Base-by-base conservation (phyloP, 2,888 invertebrate genomes). In the Halictus quadricinctus region DNA sequence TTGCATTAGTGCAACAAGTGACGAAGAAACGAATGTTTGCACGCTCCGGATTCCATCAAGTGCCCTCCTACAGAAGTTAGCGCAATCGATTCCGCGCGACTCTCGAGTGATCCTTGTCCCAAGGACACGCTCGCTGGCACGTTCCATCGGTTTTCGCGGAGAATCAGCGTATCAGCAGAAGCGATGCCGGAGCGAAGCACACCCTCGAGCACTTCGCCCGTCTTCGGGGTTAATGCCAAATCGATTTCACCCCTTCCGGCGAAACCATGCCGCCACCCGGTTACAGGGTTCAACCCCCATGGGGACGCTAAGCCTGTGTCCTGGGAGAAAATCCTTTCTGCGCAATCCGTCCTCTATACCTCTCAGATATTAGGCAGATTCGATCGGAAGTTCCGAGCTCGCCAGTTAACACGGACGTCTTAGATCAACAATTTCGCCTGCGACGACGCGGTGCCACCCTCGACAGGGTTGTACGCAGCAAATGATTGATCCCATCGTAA, bases 151-250 rank as follows among this genome's bases (percentile, higher is more conserved):
- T 18, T 41, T 41, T 8, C 76, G 50, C 41, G 50, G 41, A 18
- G 29, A 25, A 54, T 70, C 54, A 70, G 18, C 25, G 46, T 43
- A 72, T 43, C 72, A n/a, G 15, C 12, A 29, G 41, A 41, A 41
- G 21, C 36, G 36, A 48, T 46, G 70, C 75, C 58, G 18, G 12
- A 54, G 13, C 72, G 13, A 72, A 74, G 29, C 41, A 48, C 66
- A n/a, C 64, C 43, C 54, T 12, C 48, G 15, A 72, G 76, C 78
- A 72, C n/a, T 79, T 74, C 64, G 76, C 64, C 72, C 54, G 85
- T 75, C 72, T 76, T 69, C 41, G 69, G 41, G 41, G 41, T 85
- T 85, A 84, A 88, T 74, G 72, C n/a, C 80, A 79, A 72, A 88
- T 88, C 83, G 79, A 87, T 88, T 78, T 69, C 54, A 76, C 64